Base-by-base conservation (phyloP, 2,113 vertebrate genomes). In the Laticauda laticaudata region DNA sequence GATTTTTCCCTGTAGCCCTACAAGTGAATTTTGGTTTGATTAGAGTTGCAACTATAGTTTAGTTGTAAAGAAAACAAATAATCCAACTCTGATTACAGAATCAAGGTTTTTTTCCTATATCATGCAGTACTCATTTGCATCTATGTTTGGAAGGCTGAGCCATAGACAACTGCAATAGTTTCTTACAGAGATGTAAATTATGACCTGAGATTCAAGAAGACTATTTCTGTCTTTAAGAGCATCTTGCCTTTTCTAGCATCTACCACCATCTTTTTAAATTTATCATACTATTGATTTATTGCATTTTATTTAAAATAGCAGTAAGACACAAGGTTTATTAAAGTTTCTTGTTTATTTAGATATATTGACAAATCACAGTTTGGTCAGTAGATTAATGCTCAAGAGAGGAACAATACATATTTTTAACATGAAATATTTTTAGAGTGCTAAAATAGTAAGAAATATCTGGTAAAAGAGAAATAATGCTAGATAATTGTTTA, bases 401-500 rank as follows among this genome's bases (percentile, higher is more conserved):
- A 93, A n/a, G 92, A 95, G 94, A 96, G 86, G 92, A 95, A 95
- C 95, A 3, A 10, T 94, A 97, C 34, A 43, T 81, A 81, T 81
- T 94, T 93, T 97, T 94, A 95, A 97, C 97, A 96, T 95, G 92
- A 64, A 96, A 95, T 94, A 94, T 97, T 97, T 97, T 94, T 93
- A 69, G 0, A 0, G 61, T 91, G 61, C 94, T 97, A 95, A 97
- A 97, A 96, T 96, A 95, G 95, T 96, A 96, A 97, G 96, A 97
- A 97, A 98, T 97, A 98, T 97, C 97, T 98, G 95, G 96, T 3
- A 34, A 96, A 97, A 94, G 96, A 94, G 95, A 97, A 95, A 97
- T 95, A 97, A 97, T 97, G 96, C 96, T 95, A 97, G 95, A 96
- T 92, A 97, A 97, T 97, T 97, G 97, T 98, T 98, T 98, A 96